Conservation (phyloP, 2,113 vertebrate genomes). For the Periophthalmus modestus region DNA sequence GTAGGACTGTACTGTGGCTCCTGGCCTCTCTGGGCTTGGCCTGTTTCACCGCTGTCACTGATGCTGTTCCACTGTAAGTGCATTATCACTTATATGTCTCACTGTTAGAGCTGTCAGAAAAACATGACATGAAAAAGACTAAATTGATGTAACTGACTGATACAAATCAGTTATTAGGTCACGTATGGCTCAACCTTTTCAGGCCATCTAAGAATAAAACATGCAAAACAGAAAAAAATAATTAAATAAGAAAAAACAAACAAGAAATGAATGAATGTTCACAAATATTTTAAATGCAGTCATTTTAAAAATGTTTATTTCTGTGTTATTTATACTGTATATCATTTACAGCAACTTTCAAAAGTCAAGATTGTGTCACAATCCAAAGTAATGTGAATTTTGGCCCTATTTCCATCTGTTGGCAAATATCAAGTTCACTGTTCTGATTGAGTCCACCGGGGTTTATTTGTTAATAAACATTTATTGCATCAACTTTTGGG, state of each 20-base stretch:
- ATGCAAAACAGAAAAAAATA: not conserved
- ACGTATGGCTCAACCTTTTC: not conserved
- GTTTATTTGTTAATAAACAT: constrained; percentile 30
- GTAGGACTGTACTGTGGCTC: constrained; percentile 36
- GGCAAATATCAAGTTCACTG: constrained; percentile 12
- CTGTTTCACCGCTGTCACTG: constrained; percentile 24
- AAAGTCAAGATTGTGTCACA: constrained; percentile 10
- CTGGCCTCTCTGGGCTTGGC: constrained; percentile 55
- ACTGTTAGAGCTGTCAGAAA: not conserved
- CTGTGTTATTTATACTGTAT: not conserved
- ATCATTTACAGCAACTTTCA: not conserved
- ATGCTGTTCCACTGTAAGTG: constrained; percentile 57
- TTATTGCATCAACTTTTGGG: constrained; percentile 8
- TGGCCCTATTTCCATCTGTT: not conserved
- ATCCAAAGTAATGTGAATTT: constrained; percentile 10
- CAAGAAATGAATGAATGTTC: too few species aligned
- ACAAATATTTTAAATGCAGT: too few species aligned
- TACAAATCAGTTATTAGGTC: not conserved
- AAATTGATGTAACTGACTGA: not conserved
- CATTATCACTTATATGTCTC: not conserved
- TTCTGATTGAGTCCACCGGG: constrained; percentile 29
- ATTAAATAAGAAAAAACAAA: too few species aligned
- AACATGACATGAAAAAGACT: not conserved
- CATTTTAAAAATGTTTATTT: too few species aligned
- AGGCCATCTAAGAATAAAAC: not conserved